A percentile compares a stretch with the other conserved stretches of the same genome.
phyloP scores from a whole-genome alignment of 2,797 vertebrate genomes.

The Spondyliosoma cantharus region DNA sequence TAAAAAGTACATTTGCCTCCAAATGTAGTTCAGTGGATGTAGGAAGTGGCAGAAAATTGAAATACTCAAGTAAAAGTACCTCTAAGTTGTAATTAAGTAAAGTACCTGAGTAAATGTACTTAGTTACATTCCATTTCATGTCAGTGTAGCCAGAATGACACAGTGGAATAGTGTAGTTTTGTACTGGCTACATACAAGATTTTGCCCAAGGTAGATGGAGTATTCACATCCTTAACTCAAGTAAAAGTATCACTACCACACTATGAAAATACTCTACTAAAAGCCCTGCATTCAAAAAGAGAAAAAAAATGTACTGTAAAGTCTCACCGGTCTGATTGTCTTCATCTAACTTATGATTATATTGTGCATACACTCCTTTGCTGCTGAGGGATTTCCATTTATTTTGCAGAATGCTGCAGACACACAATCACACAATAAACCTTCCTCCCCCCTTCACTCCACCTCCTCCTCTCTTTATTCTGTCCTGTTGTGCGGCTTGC shows the following conservation, averaged over 20 bases:
- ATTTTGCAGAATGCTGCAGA: constrained; percentile 7
- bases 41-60: too few species aligned
- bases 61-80: too few species aligned
- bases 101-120: too few species aligned
- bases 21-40: too few species aligned
- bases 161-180: constrained; percentile 11
- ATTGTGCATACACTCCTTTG: not conserved
- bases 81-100: too few species aligned
- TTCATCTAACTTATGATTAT: not conserved
- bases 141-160: constrained; percentile 30
- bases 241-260: not conserved
- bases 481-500: constrained; percentile 35
- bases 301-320: too few species aligned
- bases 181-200: not conserved
- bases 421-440: constrained; percentile 46
- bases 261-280: not conserved
- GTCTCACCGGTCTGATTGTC: not conserved
- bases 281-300: not conserved
- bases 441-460: not conserved
- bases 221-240: not conserved
- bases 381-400: constrained; percentile 9
- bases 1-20: too few species aligned
- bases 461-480: constrained; percentile 28
- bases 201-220: not conserved
- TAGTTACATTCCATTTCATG: not conserved